Conservation (phyloP, 2,888 invertebrate genomes). For the Metalampra italica region DNA sequence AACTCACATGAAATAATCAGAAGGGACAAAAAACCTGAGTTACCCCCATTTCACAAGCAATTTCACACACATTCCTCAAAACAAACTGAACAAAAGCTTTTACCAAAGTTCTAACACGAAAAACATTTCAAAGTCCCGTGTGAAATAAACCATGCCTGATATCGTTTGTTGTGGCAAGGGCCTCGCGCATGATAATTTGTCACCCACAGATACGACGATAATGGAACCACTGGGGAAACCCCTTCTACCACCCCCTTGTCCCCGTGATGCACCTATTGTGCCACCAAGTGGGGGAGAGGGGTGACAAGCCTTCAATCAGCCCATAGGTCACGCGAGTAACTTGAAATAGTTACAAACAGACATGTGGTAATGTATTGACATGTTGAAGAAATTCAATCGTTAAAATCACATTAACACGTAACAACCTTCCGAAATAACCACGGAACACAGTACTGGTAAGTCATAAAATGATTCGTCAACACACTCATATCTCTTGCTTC, state of each 20-base stretch:
- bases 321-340: background rate
- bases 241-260: slow-evolving; percentile 10
- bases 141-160: slow-evolving; percentile 15
- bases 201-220: slow-evolving; percentile 15
- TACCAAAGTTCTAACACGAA: slow-evolving; percentile 6
- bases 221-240: slow-evolving; percentile 15
- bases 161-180: slow-evolving; percentile 12
- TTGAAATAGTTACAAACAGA: background rate
- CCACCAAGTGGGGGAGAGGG: slow-evolving; percentile 12
- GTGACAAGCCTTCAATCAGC: background rate
- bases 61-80: background rate
- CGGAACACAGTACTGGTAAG: background rate
- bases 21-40: background rate
- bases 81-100: background rate
- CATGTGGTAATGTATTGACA: background rate
- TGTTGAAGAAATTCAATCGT: background rate
- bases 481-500: too few relatives aligned
- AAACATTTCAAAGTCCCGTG: slow-evolving; percentile 11
- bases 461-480: too few relatives aligned
- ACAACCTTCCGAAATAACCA: too few relatives aligned
- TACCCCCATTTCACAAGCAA: too few relatives aligned
- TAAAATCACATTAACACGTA: background rate
- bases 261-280: slow-evolving; percentile 2
- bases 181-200: slow-evolving; percentile 25
- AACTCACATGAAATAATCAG: too few relatives aligned